A percentile compares a stretch with the other conserved stretches of the same genome.
Conservation (phyloP, 2,113 vertebrate genomes). For the Heliornis fulica region DNA sequence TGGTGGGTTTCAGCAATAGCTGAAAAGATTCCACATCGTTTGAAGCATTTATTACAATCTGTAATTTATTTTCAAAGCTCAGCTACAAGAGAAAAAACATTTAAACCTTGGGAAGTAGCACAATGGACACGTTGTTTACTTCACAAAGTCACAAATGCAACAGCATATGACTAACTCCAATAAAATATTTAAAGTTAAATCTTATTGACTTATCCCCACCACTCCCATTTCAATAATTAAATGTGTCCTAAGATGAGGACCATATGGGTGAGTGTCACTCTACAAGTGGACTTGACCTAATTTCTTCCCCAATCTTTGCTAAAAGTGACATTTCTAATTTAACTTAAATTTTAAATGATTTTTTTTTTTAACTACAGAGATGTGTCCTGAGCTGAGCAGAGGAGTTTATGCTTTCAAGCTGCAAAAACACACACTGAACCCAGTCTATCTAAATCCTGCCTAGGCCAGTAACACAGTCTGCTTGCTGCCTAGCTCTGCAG, state of each 20-base stretch:
- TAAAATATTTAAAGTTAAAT: neutral
- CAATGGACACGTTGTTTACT: neutral
- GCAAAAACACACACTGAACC: neutral
- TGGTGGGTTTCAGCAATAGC: neutral
- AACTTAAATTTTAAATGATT: neutral
- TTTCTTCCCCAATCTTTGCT: neutral
- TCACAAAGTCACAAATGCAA: neutral
- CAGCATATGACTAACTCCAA: neutral
- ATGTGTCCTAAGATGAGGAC: neutral
- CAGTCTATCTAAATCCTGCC: neutral
- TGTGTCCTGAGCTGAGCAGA: neutral
- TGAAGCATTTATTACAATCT: neutral
- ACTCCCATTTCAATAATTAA: neutral
- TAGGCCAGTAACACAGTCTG: neutral
- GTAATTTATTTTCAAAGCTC: neutral
- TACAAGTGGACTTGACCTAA: neutral
- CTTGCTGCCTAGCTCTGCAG: neutral
- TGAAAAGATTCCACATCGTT: neutral
- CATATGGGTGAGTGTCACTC: neutral
- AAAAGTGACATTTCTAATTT: neutral
- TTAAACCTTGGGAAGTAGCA: neutral
- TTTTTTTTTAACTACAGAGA: neutral
- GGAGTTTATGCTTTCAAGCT: neutral
- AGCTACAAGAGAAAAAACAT: neutral
- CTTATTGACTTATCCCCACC: neutral